These are phyloP conservation scores for Alaudala cheleensis DNA, from an alignment of 2,113 vertebrate genomes.

Conservation along the genomic window DNA sequence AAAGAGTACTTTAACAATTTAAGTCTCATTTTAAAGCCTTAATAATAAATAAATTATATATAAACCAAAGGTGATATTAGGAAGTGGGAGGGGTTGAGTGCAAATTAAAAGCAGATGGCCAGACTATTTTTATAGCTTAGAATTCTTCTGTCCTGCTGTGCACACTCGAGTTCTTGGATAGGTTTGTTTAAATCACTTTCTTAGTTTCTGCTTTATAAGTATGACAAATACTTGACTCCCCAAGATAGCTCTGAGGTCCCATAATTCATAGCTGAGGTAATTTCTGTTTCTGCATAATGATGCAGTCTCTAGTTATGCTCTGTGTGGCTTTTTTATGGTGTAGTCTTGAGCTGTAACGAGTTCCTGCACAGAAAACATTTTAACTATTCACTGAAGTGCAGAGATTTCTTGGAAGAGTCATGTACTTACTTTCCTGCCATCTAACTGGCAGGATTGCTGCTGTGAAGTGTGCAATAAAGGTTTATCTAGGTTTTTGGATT, in stretches of 20 bases:
- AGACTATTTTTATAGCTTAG: background rate
- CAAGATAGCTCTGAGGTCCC: background rate
- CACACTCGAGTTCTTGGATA: background rate
- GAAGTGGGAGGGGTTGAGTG: background rate
- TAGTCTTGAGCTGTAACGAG: slow-evolving; percentile 15
- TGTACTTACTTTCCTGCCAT: background rate
- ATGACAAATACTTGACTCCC: background rate
- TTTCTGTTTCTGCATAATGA: background rate
- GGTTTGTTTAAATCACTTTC: background rate
- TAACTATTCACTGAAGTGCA: slow-evolving; percentile 3
- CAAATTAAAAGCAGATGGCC: background rate
- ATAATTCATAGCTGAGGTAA: background rate
- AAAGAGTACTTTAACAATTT: background rate
- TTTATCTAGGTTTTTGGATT: background rate
- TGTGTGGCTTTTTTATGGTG: background rate
- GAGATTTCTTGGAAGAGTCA: background rate
- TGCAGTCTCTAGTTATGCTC: background rate
- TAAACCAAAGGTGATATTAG: background rate
- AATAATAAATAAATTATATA: background rate
- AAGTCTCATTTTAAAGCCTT: background rate
- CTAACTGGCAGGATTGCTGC: background rate
- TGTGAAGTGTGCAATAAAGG: background rate
- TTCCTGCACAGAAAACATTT: background rate
- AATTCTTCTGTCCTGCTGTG: background rate
- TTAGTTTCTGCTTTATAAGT: background rate